Evolutionary conservation across 2,797 vertebrate genomes (phyloP), one percentile per base, ranked within the genome.

Genomic region (Pelobates cultripes): DNA sequence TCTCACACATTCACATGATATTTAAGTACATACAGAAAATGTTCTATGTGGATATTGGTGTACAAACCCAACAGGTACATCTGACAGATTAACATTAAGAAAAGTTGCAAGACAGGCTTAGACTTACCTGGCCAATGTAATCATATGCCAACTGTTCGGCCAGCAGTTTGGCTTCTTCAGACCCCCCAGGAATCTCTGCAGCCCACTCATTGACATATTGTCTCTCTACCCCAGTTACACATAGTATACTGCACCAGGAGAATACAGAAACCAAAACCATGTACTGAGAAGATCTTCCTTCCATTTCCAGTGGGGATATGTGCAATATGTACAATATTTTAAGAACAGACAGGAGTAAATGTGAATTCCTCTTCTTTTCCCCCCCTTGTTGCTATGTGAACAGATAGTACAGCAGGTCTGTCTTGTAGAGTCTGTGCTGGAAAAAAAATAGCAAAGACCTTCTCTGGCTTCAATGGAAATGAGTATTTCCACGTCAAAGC

Each of bases 131-230:
- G 87, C 97, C 95, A 90, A 98, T 90, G 83, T 98, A 92, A 77
- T 96, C 87, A 91, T 98, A 99, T 86, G 94, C 95, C 90, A 98
- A 90, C 77, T 99, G 97, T 80, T 89, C 87, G 60, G 98, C 97
- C 85, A 99, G 96, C 79, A 89, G 91, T 79, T 89, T 90, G 10
- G 97, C 98, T 40, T 94, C 95, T 7, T 91, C 91, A 41, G 87
- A 85, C 2, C 98, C 98, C 28, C 96, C 97, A 0, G 96, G 95
- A 79, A 98, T 93, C 93, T 99, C 97, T 75, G 97, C 97, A 6
- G 97, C 97, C 97, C 97, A 99, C 92, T 99, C 95, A 93, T 99
- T 98, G 84, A 98, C 93, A 90, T 98, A 99, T 85, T 97, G 96
- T 41, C 93, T 92, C 88, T 95, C 95, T 70, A 89, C 87, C 84